Conservation (phyloP, 2,888 invertebrate genomes). For the Acanthacorydalis orientalis region DNA sequence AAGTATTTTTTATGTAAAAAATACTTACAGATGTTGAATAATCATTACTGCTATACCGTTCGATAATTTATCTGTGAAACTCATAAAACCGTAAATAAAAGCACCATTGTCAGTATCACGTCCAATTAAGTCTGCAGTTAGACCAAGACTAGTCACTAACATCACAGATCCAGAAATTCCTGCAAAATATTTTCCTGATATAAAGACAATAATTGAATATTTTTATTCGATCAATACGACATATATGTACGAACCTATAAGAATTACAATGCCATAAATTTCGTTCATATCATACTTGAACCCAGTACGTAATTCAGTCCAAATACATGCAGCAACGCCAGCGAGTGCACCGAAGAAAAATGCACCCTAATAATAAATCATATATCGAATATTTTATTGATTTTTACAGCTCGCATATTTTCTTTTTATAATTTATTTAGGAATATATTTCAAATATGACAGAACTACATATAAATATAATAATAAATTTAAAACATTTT, state of each 20-base stretch:
- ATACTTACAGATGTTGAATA: conserved; percentile 58
- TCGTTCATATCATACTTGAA: conserved; percentile 33
- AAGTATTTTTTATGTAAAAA: neutral
- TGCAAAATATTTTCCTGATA: conserved; percentile 17
- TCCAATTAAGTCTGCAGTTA: conserved; percentile 79
- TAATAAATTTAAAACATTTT: too few species aligned
- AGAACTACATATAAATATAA: too few species aligned
- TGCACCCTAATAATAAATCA: conserved; percentile 26
- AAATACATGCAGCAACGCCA: conserved; percentile 46
- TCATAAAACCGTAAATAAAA: conserved; percentile 86
- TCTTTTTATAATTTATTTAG: too few species aligned
- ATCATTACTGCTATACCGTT: conserved; percentile 72
- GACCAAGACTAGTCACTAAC: conserved; percentile 69
- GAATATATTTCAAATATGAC: too few species aligned
- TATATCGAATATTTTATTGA: too few species aligned
- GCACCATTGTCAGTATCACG: conserved; percentile 69
- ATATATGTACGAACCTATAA: conserved; percentile 41
- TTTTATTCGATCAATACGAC: neutral
- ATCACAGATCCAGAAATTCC: conserved; percentile 70
- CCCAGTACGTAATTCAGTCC: conserved; percentile 46
- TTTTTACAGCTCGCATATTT: too few species aligned
- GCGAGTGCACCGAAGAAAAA: conserved; percentile 51
- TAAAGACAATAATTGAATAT: neutral
- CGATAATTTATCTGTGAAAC: conserved; percentile 77
- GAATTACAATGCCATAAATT: conserved; percentile 52